These are phyloP conservation scores for Agrypnia vestita DNA, from an alignment of 1,140 invertebrate species.

Conservation along the genomic window DNA sequence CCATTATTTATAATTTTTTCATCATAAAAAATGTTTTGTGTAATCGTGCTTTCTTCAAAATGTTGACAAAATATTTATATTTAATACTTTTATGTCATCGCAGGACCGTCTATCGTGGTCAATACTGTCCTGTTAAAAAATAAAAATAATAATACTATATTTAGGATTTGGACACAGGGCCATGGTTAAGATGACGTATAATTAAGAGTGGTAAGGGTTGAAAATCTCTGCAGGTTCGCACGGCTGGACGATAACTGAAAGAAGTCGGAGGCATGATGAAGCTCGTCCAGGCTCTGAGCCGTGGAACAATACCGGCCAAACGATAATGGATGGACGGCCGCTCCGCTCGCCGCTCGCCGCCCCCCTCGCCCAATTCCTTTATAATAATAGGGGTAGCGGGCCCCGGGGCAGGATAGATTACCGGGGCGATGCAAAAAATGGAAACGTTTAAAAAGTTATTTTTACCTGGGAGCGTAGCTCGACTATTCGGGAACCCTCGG, in stretches of 20 bases:
- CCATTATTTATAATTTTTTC: no score
- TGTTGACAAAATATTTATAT: no score
- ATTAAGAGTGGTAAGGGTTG: no score
- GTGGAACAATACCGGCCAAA: slow-evolving; percentile 51
- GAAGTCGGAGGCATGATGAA: slow-evolving; percentile 27
- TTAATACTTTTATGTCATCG: no score
- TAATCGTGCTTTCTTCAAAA: no score
- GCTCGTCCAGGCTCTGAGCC: slow-evolving; percentile 1
- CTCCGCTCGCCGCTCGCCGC: not conserved
- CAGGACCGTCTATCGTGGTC: no score
- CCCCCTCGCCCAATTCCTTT: slow-evolving; percentile 43
- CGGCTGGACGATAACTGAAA: slow-evolving; percentile 22
- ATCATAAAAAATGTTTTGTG: no score
- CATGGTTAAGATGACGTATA: no score
- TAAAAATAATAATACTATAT: no score
- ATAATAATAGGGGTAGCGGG: slow-evolving; percentile 56
- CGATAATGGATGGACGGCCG: slow-evolving; percentile 57
- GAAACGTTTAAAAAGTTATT: slow-evolving; percentile 60
- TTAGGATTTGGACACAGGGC: no score
- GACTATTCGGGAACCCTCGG: slow-evolving; percentile 8
- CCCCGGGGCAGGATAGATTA: slow-evolving; percentile 55
- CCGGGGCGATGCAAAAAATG: slow-evolving; percentile 50
- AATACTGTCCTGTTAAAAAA: no score
- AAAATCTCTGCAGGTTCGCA: slow-evolving; percentile 38
- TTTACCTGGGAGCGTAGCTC: slow-evolving; percentile 51